Percentiles rank a stretch among this genome's conserved stretches.
These are phyloP conservation scores for Amiota minor DNA, from an alignment of 2,888 invertebrate species.

Conservation along the genomic window DNA sequence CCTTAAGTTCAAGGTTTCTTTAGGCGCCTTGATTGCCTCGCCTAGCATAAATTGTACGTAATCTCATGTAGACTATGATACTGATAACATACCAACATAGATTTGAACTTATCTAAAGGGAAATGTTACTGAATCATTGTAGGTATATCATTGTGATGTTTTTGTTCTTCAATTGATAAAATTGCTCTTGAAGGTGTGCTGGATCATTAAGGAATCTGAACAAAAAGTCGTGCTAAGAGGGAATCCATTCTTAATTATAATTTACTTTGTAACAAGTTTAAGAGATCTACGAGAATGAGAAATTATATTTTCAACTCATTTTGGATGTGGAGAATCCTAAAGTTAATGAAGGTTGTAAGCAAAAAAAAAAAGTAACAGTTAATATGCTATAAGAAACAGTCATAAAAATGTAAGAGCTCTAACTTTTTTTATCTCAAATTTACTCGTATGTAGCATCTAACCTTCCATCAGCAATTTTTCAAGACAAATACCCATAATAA, in stretches of 20 bases:
- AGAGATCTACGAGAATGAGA: too few relatives aligned
- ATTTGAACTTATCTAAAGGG: conserved; percentile 1
- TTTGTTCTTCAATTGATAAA: background rate
- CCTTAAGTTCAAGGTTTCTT: background rate
- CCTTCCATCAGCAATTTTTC: background rate
- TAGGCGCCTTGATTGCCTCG: background rate
- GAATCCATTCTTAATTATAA: too few relatives aligned
- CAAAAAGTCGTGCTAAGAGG: too few relatives aligned
- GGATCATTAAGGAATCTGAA: too few relatives aligned
- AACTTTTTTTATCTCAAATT: background rate
- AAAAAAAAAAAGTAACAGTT: too few relatives aligned
- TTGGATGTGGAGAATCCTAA: too few relatives aligned
- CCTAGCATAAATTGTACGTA: conserved; percentile 16
- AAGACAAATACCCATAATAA: too few relatives aligned
- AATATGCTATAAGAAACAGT: background rate
- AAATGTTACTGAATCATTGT: background rate
- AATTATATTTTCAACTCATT: too few relatives aligned
- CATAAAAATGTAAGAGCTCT: background rate
- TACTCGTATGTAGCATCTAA: background rate
- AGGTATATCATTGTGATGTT: background rate
- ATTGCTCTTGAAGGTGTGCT: too few relatives aligned
- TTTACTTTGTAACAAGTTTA: too few relatives aligned
- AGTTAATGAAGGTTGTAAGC: too few relatives aligned
- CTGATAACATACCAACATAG: conserved; percentile 17
- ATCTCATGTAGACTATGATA: conserved; percentile 18